Evolutionary conservation across 2,113 vertebrate genomes (phyloP).

Genomic region (Caretta caretta): DNA sequence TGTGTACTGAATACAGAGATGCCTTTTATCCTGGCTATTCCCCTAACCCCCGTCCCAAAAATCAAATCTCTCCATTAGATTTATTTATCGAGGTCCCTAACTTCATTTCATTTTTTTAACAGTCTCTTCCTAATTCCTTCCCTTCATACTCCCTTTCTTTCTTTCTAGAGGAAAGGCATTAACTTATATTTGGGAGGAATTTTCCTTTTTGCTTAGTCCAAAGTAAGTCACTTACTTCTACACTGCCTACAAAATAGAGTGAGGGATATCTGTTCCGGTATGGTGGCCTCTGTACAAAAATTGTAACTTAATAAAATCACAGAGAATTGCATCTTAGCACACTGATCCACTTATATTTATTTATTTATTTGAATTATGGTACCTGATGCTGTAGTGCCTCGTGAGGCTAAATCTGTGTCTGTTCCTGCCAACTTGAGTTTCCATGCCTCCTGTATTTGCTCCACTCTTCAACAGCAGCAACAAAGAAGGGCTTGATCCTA

Average conservation of each 20-base stretch:
- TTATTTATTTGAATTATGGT: too few relatives aligned
- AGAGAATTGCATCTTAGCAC: too few relatives aligned
- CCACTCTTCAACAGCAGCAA: neutral
- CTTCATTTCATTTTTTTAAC: neutral
- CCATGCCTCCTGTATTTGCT: neutral
- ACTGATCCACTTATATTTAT: too few relatives aligned
- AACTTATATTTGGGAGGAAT: neutral
- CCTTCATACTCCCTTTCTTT: neutral
- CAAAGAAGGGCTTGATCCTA: neutral
- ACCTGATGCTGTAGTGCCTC: too few relatives aligned
- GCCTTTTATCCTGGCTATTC: neutral
- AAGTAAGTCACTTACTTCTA: neutral
- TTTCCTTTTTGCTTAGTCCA: neutral
- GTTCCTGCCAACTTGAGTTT: neutral
- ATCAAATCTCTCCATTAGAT: neutral
- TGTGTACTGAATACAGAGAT: neutral
- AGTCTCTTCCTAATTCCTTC: neutral
- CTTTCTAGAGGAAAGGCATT: neutral
- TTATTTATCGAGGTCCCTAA: neutral
- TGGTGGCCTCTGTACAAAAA: neutral
- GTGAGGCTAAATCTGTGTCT: too few relatives aligned
- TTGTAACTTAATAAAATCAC: too few relatives aligned
- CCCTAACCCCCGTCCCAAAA: neutral
- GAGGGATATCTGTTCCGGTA: neutral
- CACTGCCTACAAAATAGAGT: neutral